phyloP scores from a whole-genome alignment of 2,797 vertebrate genomes.

The Amniataba percoides region DNA sequence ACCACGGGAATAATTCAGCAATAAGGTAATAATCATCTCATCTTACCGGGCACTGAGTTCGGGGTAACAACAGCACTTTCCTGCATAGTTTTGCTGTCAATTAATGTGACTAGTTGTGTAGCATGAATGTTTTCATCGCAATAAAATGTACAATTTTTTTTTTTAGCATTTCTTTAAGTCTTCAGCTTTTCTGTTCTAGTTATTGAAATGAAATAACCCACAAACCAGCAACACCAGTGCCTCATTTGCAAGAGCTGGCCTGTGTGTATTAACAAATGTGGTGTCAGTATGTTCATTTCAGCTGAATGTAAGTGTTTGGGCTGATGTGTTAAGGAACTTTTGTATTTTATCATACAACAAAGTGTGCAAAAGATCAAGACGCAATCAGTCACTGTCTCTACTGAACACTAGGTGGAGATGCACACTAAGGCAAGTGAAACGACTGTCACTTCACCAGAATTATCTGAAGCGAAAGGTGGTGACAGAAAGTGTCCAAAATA shows the following conservation, averaged over 20 bases:
- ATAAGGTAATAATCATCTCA: constrained; percentile 79
- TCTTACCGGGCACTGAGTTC: constrained; percentile 50
- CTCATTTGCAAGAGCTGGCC: not conserved
- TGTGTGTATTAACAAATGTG: not conserved
- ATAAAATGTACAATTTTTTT: constrained; percentile 69
- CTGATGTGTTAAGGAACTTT: not conserved
- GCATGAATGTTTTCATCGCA: constrained; percentile 63
- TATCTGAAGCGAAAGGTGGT: not conserved
- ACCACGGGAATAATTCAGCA: constrained; percentile 65
- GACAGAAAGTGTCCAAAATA: not conserved
- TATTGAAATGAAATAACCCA: not conserved
- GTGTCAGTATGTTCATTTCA: not conserved
- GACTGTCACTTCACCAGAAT: not conserved
- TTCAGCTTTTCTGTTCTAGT: not conserved
- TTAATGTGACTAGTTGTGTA: constrained; percentile 68
- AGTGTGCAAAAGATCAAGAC: not conserved
- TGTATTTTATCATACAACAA: not conserved
- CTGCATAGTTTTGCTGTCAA: constrained; percentile 58
- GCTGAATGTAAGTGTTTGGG: not conserved
- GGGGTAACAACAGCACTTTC: constrained; percentile 74
- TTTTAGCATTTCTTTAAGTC: constrained; percentile 3
- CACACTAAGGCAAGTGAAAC: not conserved
- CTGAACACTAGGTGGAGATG: constrained; percentile 64
- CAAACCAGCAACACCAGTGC: not conserved
- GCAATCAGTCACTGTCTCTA: not conserved